Evolutionary conservation across 2,888 invertebrate species (phyloP), one percentile per base, ranked within the genome.

Genomic region (Hoplodrina ambigua): DNA sequence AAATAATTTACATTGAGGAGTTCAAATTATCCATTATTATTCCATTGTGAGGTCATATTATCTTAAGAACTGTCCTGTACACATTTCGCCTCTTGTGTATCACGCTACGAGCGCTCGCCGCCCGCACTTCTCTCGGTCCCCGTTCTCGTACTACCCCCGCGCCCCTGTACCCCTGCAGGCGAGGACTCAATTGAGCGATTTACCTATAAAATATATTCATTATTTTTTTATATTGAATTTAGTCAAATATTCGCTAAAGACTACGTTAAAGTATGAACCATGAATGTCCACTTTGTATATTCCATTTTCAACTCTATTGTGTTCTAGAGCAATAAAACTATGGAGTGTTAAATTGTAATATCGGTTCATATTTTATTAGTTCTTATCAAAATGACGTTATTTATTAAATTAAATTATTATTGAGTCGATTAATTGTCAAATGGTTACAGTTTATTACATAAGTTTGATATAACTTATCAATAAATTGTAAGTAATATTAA

Each of bases 401-500:
- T 84, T 84, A 79, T 81, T 76, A n/a, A 70, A 74, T 73, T 81
- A 78, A 84, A 84, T 82, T 82, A 82, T 84, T 81, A 62, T 67
- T 66, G 61, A 63, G 44, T 69, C 13, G 53, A 69, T 69, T 62
- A 67, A 60, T 75, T 72, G 60, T 68, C 75, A 69, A 66, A 68
- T 57, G 67, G 17, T 75, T 58, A 55, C 73, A 74, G 71, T 78
- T 84, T 66, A 56, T 67, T 69, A 30, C 0, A 49, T 66, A 69
- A 66, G 46, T 50, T 83, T 52, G 2, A 52, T 56, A 1, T 59
- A 63, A 73, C 50, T 70, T 72, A 19, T 78, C 8, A 60, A 58
- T 66, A 61, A 78, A 72, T 58, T 78, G 69, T 66, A 68, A 15
- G n/a, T 75, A 49, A 65, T 49, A 78, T 74, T 65, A 65, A 70